phyloP scores from a whole-genome alignment of 2,888 invertebrate species.

The Halocaridina rubra region DNA sequence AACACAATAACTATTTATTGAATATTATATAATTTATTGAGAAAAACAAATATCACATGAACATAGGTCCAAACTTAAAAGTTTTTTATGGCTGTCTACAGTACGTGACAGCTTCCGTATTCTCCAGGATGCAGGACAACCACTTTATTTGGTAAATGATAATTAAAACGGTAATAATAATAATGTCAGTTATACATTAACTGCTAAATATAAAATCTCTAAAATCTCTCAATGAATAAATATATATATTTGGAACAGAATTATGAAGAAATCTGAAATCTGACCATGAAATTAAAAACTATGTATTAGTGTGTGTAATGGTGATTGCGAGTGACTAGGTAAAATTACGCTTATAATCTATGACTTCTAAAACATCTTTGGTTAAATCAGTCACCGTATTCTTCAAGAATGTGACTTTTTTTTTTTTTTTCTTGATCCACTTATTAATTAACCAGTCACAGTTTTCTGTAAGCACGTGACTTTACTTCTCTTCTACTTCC shows the following conservation, averaged over 20 bases:
- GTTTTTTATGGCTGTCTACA: slow-evolving; percentile 41
- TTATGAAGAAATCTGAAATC: slow-evolving; percentile 10
- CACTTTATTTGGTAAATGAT: too few relatives aligned
- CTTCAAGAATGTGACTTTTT: too few relatives aligned
- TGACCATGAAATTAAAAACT: slow-evolving; percentile 44
- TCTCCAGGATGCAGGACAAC: slow-evolving; percentile 29
- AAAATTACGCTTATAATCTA: slow-evolving; percentile 56
- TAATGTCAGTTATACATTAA: not conserved
- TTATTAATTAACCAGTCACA: slow-evolving; percentile 3
- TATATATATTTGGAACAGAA: slow-evolving; percentile 34
- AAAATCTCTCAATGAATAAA: slow-evolving; percentile 47
- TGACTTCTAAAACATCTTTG: slow-evolving; percentile 53
- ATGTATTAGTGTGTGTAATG: slow-evolving; percentile 49
- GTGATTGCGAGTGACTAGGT: slow-evolving; percentile 58
- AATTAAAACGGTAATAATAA: too few relatives aligned
- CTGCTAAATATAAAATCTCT: slow-evolving; percentile 39
- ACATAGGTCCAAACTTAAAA: too few relatives aligned
- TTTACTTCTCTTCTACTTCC: not conserved
- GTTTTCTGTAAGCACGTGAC: slow-evolving; percentile 2
- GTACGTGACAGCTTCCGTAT: slow-evolving; percentile 14
- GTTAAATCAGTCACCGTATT: slow-evolving; percentile 27
- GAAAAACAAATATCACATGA: slow-evolving; percentile 24
- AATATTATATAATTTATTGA: slow-evolving; percentile 33
- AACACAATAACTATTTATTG: slow-evolving; percentile 56
- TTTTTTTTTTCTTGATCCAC: too few relatives aligned